A percentile compares a stretch with the other conserved stretches of the same genome.
These are phyloP conservation scores for Acanthoscelides obtectus DNA, from an alignment of 2,888 invertebrate species.

Conservation along the genomic window DNA sequence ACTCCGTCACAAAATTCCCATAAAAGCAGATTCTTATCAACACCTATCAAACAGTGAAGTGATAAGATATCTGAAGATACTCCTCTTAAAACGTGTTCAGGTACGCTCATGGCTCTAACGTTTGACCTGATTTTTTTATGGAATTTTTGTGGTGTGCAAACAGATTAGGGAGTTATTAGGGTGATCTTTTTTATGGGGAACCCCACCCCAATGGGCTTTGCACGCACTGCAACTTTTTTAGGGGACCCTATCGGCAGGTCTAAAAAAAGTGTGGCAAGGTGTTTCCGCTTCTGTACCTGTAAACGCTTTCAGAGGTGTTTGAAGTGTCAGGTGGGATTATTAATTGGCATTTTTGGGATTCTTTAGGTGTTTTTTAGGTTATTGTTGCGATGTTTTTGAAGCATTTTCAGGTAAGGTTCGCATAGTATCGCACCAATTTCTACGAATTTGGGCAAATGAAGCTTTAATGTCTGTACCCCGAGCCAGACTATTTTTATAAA, in stretches of 20 bases:
- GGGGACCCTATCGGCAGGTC: neutral
- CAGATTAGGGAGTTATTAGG: slow-evolving; percentile 26
- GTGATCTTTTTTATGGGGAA: slow-evolving; percentile 38
- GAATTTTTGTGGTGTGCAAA: slow-evolving; percentile 43
- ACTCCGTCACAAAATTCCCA: no score
- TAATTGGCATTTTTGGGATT: neutral
- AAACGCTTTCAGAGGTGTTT: neutral
- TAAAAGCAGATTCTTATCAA: no score
- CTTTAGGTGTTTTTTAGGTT: neutral
- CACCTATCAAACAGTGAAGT: no score
- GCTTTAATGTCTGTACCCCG: no score
- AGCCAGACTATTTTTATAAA: no score
- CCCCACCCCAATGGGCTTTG: slow-evolving; percentile 17
- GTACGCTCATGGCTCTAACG: neutral
- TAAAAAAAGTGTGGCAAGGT: neutral
- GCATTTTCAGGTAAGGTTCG: no score
- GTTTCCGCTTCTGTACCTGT: neutral
- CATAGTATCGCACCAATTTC: no score
- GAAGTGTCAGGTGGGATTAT: neutral
- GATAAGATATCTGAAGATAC: no score
- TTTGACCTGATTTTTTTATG: slow-evolving; percentile 33
- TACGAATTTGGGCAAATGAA: no score
- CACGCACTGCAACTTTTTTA: neutral
- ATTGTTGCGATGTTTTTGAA: no score
- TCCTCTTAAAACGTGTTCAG: no score